Percentiles rank a stretch among this genome's conserved stretches.
Evolutionary conservation across 2,888 invertebrate genomes (phyloP).

Genomic region (Plagodis pulveraria): DNA sequence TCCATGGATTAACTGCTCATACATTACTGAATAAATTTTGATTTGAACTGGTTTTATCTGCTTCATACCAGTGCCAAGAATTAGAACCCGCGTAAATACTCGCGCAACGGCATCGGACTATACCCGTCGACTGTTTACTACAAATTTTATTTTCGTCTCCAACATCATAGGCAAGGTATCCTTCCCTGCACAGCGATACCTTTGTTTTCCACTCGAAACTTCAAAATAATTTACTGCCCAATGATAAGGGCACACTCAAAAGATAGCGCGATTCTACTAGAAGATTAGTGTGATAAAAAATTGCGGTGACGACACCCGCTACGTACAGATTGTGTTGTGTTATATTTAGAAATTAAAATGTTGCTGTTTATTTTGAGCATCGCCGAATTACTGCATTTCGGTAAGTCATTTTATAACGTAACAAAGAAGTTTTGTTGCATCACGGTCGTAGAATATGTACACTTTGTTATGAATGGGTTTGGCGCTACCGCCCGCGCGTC

Average conservation of each 20-base stretch:
- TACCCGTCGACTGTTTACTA: constrained; percentile 37
- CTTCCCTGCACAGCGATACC: constrained; percentile 13
- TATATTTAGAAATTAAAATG: constrained; percentile 53
- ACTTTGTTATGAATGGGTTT: constrained; percentile 53
- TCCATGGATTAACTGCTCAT: too few relatives aligned
- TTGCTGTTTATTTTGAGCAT: constrained; percentile 56
- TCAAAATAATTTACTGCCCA: constrained; percentile 69
- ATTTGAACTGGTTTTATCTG: constrained; percentile 3
- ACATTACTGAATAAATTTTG: not conserved
- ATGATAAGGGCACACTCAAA: constrained; percentile 61
- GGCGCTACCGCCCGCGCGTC: constrained; percentile 57
- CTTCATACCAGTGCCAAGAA: constrained; percentile 44
- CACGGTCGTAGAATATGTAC: constrained; percentile 49
- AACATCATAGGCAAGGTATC: constrained; percentile 12
- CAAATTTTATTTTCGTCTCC: constrained; percentile 55
- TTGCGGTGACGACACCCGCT: constrained; percentile 45
- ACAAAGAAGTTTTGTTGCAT: constrained; percentile 51
- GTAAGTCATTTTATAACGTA: constrained; percentile 54
- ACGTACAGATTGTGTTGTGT: constrained; percentile 40
- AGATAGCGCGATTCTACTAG: constrained; percentile 61
- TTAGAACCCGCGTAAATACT: constrained; percentile 23
- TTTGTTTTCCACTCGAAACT: constrained; percentile 58
- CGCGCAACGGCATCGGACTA: constrained; percentile 29
- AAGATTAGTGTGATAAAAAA: constrained; percentile 71
- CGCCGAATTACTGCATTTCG: constrained; percentile 56